A percentile compares a stretch with the other conserved stretches of the same genome.
These are phyloP conservation scores for Sinelater perroti DNA, from an alignment of 2,888 invertebrate species.

Conservation along the genomic window DNA sequence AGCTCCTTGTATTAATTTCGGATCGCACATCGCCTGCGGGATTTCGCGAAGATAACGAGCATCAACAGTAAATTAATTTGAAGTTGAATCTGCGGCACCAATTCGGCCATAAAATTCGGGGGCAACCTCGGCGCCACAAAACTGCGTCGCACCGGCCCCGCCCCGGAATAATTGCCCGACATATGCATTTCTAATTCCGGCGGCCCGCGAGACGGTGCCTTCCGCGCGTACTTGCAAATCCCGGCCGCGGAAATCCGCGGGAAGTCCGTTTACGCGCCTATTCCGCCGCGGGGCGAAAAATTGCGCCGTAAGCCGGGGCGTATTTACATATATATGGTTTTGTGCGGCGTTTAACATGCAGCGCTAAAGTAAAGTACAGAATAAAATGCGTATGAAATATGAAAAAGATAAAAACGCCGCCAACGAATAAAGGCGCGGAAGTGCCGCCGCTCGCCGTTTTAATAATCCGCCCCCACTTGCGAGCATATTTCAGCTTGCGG, in stretches of 20 bases:
- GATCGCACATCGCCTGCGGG: conserved; percentile 17
- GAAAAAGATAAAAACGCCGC: conserved; percentile 23
- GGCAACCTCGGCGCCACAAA: conserved; percentile 16
- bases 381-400: conserved; percentile 27
- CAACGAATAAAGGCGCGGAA: conserved; percentile 22
- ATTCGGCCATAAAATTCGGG: conserved; percentile 16
- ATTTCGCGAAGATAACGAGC: conserved; percentile 24
- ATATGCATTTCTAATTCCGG: too few species aligned
- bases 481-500: conserved; percentile 27
- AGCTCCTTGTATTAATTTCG: conserved; percentile 23
- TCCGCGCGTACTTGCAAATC: not conserved
- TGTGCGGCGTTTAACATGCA: conserved; percentile 22
- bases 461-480: conserved; percentile 28
- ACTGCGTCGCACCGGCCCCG: too few species aligned
- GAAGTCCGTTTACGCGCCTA: not conserved
- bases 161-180: too few species aligned
- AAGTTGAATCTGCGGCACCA: conserved; percentile 24
- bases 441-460: conserved; percentile 24
- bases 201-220: not conserved
- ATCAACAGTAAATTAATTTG: conserved; percentile 30
- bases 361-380: conserved; percentile 16
- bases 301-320: conserved; percentile 12
- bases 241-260: not conserved
- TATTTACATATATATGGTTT: conserved; percentile 26
- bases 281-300: conserved; percentile 14